Conservation (phyloP, 2,113 vertebrate genomes). For the Delphinapterus leucas region DNA sequence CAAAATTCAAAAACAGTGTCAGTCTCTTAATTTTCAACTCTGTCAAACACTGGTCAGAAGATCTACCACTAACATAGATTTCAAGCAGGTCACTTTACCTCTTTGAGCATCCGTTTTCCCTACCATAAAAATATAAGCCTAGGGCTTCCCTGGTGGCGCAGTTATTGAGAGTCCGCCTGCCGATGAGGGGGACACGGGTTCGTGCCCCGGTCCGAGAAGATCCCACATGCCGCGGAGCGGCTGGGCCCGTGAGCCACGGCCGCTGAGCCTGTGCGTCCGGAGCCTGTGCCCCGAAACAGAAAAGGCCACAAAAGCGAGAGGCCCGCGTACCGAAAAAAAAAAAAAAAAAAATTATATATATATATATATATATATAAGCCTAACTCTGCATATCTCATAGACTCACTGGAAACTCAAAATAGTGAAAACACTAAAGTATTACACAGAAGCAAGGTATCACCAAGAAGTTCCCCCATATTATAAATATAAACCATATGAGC, state of each 20-base stretch:
- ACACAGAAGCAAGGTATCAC: neutral
- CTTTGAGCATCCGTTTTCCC: neutral
- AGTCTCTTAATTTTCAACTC: neutral
- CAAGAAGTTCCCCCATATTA: neutral
- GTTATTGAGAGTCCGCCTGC: too few relatives aligned
- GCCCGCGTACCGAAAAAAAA: too few relatives aligned
- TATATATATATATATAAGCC: neutral
- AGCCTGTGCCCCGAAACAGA: too few relatives aligned
- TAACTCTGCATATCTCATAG: neutral
- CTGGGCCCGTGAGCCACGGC: too few relatives aligned
- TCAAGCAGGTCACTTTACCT: neutral
- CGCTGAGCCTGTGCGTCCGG: too few relatives aligned
- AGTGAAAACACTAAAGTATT: neutral
- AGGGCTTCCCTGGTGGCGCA: neutral
- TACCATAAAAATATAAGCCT: neutral
- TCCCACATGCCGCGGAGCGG: too few relatives aligned
- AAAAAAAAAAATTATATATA: too few relatives aligned
- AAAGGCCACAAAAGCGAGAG: too few relatives aligned
- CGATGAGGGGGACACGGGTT: too few relatives aligned
- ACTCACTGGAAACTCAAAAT: neutral
- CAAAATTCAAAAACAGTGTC: neutral
- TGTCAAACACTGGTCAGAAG: neutral
- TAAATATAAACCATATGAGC: neutral
- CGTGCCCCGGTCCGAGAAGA: too few relatives aligned
- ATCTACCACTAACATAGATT: neutral